Percentiles rank a stretch among this genome's conserved stretches.
Evolutionary conservation across 2,797 vertebrate genomes (phyloP).

Genomic region (Typhlichthys eigenmanni): DNA sequence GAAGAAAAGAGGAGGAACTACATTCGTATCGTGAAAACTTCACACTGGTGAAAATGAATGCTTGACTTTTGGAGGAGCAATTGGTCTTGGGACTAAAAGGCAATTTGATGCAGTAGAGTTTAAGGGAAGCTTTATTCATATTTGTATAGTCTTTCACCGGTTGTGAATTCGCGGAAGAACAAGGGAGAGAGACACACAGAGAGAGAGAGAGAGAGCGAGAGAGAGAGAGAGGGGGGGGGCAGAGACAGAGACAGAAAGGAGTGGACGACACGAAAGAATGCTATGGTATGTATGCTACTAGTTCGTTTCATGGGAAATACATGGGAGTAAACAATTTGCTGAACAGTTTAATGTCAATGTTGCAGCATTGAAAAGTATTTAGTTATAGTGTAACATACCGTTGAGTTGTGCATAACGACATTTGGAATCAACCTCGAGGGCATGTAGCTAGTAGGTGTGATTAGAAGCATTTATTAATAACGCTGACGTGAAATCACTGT

Average conservation of each 20-base stretch:
- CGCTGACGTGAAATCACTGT: constrained; percentile 3
- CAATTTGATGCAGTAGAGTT: constrained; percentile 53
- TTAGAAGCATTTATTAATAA: constrained; percentile 32
- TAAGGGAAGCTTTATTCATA: constrained; percentile 61
- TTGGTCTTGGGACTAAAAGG: constrained; percentile 10
- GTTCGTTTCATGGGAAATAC: constrained; percentile 18
- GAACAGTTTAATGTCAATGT: constrained; percentile 2
- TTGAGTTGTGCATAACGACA: constrained; percentile 46
- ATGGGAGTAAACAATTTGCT: constrained; percentile 6
- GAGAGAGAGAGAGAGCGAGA: constrained; percentile 22
- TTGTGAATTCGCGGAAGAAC: constrained; percentile 52
- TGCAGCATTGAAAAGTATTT: constrained; percentile 1
- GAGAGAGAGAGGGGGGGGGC: constrained; percentile 1
- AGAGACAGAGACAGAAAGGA: constrained; percentile 47
- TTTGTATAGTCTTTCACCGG: constrained; percentile 63
- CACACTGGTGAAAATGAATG: constrained; percentile 45
- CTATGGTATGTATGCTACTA: constrained; percentile 74
- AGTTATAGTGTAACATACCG: constrained; percentile 1
- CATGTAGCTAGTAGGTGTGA: constrained; percentile 23
- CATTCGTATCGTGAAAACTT: constrained; percentile 69
- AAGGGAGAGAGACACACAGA: constrained; percentile 12
- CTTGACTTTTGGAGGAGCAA: constrained; percentile 33
- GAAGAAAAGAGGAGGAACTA: constrained; percentile 20
- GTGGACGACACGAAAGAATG: constrained; percentile 68
- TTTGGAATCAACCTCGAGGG: constrained; percentile 50